Base-by-base conservation (phyloP, 2,797 vertebrate species). In the Pachyuromys duprasi region DNA sequence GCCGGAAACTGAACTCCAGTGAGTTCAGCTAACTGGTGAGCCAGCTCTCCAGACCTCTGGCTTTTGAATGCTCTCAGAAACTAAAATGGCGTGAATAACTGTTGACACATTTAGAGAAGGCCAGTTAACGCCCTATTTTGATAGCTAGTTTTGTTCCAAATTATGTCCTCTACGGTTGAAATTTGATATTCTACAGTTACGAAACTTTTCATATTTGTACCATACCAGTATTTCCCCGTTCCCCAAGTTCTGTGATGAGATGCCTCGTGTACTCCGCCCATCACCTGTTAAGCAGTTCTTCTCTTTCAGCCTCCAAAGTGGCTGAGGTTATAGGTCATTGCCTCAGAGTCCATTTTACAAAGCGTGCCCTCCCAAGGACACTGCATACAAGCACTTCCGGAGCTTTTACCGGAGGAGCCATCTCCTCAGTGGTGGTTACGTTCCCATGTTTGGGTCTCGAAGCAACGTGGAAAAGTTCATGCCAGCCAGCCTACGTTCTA, bases 31-130 rank as follows among this genome's bases (percentile, higher is more conserved):
- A 45, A 33, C 39, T 22, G 55, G 20, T 60, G 81, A 84, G 62
- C 39, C 81, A 65, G 26, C 60, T 67, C 39, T 49, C 18, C 62
- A 84, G 45, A 11, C 45, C 12, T 15, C 15, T 91, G 89, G 11
- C 39, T 79, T 88, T 94, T 45, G 82, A 91, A 83, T 76, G 14
- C 26, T 87, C 72, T 31, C 13, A 60, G 83, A 65, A 76, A 89
- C 78, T 65, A 57, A 90, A 86, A 57, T 15, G 24, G 8, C 45
- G 13, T 53, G 26, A 42, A 55, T 20, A 70, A 53, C 2, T 88
- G 3, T 92, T 55, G 89, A 67, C 22, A 69, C 17, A 69, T 93
- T 90, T 93, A 45, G n/a, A 57, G 70, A 81, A 92, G 57, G 67
- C n/a, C 63, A 1, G 1, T n/a, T 70, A 18, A 49, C 86, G 6